Conservation (phyloP, 2,888 invertebrate genomes). For the Ashinkailepas kermadecensis region DNA sequence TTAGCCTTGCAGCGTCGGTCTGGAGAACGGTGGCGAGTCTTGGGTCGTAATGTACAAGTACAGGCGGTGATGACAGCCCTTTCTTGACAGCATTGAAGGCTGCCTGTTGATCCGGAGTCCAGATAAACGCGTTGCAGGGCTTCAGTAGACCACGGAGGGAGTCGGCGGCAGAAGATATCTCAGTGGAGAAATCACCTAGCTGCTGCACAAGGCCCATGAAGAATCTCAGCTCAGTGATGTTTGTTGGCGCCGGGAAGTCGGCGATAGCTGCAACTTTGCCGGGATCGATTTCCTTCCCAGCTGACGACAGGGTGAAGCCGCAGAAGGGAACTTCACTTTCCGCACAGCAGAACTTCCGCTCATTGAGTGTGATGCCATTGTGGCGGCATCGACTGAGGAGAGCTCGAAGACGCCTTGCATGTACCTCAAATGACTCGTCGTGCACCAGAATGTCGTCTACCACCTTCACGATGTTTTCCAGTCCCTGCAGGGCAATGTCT, state of each 20-base stretch:
- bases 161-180: not conserved
- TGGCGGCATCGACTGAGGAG: slow-evolving; percentile 11
- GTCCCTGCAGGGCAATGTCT: slow-evolving; percentile 24
- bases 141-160: not conserved
- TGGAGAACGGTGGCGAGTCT: not conserved
- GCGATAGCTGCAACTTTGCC: not conserved
- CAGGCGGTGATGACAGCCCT: not conserved
- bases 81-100: not conserved
- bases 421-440: not conserved
- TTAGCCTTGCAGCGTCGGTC: not conserved
- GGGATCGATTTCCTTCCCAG: no score
- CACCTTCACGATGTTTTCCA: slow-evolving; percentile 22
- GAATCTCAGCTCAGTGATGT: not conserved
- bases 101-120: not conserved
- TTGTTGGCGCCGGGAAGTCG: not conserved
- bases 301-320: not conserved
- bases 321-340: slow-evolving; percentile 6
- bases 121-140: not conserved
- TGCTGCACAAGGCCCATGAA: not conserved
- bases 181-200: not conserved
- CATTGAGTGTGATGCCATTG: slow-evolving; percentile 22
- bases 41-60: not conserved
- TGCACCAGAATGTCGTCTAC: slow-evolving; percentile 19
- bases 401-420: not conserved
- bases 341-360: slow-evolving; percentile 13